A percentile compares a stretch with the other conserved stretches of the same genome.
These are phyloP conservation scores for Theonella swinhoei DNA, from an alignment of 37 sponge, comb jelly and placozoan genomes.

Conservation along the genomic window DNA sequence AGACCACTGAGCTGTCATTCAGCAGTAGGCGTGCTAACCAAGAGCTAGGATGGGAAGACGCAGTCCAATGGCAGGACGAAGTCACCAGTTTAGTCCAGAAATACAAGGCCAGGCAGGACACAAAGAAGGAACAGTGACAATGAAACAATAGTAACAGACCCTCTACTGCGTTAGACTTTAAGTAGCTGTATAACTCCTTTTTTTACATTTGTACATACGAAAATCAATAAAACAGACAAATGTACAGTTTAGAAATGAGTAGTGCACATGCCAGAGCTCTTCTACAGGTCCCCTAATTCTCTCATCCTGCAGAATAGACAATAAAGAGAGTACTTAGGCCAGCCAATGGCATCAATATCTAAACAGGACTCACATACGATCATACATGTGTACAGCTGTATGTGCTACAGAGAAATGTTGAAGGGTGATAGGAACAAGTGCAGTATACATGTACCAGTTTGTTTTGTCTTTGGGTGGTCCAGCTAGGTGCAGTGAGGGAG, in stretches of 20 bases:
- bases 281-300: not conserved
- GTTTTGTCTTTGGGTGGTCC: constrained; percentile 10
- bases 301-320: constrained; percentile 1
- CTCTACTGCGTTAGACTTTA: too few species aligned
- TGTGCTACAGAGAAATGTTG: not conserved
- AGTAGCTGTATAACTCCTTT: too few species aligned
- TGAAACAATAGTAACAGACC: not conserved
- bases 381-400: not conserved
- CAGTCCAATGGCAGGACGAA: constrained; percentile 25
- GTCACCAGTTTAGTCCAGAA: constrained; percentile 19
- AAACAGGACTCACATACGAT: not conserved
- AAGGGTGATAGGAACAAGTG: not conserved
- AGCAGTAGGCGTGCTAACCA: constrained; percentile 10
- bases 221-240: not conserved
- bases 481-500: not conserved
- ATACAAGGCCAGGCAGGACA: not conserved
- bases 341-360: not conserved
- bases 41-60: constrained; percentile 50
- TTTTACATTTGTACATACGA: not conserved
- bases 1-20: constrained; percentile 15
- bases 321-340: not conserved
- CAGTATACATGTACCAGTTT: not conserved
- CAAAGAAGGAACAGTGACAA: not conserved
- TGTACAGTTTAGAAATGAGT: not conserved
- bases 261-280: not conserved